Evolutionary conservation across 2,113 vertebrate genomes (phyloP).

Genomic region (Hystrix cristata): DNA sequence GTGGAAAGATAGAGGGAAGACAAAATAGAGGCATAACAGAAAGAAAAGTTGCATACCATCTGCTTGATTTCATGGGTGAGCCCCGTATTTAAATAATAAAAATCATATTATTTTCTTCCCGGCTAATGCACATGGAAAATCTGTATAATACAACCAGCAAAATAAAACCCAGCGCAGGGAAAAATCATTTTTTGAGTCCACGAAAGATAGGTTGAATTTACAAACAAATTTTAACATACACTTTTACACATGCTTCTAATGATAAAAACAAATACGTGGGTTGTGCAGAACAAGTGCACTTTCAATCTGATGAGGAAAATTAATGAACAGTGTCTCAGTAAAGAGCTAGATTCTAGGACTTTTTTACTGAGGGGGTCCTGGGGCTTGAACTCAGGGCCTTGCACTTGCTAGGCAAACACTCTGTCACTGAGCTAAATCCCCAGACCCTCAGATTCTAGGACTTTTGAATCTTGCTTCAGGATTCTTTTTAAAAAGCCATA

Average conservation of each 20-base stretch:
- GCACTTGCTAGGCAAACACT: too few relatives aligned
- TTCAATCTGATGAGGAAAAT: not conserved
- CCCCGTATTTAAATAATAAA: constrained; percentile 81
- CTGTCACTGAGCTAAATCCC: too few relatives aligned
- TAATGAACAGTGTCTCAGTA: not conserved
- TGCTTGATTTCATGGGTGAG: constrained; percentile 57
- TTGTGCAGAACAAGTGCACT: not conserved
- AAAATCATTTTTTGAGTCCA: constrained; percentile 63
- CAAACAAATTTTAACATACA: not conserved
- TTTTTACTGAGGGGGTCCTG: not conserved
- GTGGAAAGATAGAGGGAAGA: not conserved
- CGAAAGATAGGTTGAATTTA: constrained; percentile 58
- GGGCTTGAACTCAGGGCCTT: too few relatives aligned
- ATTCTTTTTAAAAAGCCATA: constrained; percentile 9
- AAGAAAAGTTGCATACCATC: not conserved
- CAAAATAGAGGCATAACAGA: not conserved
- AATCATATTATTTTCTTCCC: constrained; percentile 82
- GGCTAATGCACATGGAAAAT: constrained; percentile 73
- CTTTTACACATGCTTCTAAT: not conserved
- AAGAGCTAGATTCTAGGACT: not conserved
- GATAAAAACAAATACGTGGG: not conserved
- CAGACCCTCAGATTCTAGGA: not conserved
- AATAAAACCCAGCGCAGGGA: constrained; percentile 69
- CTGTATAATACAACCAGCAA: constrained; percentile 71
- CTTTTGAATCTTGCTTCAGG: not conserved